Evolutionary conservation across 2,888 invertebrate genomes (phyloP).

Genomic region (Orchesella flavescens): DNA sequence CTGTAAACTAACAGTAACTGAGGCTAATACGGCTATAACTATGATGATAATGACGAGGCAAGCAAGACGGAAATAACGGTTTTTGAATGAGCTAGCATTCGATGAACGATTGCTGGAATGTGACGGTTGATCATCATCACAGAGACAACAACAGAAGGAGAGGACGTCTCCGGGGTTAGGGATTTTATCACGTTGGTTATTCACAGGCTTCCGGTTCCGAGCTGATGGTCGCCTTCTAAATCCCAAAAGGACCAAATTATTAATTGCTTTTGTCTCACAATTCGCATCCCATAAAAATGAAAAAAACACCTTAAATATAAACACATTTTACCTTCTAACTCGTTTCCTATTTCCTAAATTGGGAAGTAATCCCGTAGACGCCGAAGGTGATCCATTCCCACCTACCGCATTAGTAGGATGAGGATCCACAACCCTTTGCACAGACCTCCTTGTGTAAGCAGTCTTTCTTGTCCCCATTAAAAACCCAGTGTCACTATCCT

Average conservation of each 20-base stretch:
- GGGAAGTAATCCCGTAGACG: conserved; percentile 44
- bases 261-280: not conserved
- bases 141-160: conserved; percentile 56
- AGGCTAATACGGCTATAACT: conserved; percentile 42
- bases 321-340: conserved; percentile 44
- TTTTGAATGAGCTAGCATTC: conserved; percentile 12
- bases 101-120: conserved; percentile 20
- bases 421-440: conserved; percentile 37
- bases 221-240: conserved; percentile 54
- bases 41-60: conserved; percentile 53
- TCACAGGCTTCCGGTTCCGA: conserved; percentile 42
- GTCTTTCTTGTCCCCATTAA: conserved; percentile 44
- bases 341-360: conserved; percentile 45
- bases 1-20: conserved; percentile 57
- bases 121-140: conserved; percentile 42
- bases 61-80: conserved; percentile 52
- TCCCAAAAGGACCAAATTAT: not conserved
- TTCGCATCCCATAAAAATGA: not conserved
- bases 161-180: conserved; percentile 49
- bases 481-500: conserved; percentile 61
- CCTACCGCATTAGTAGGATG: conserved; percentile 8
- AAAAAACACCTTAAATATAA: not conserved
- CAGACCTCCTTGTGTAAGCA: conserved; percentile 34
- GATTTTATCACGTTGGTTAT: conserved; percentile 45
- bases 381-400: conserved; percentile 40